phyloP scores from a whole-genome alignment of 2,797 vertebrate species.

The Myotis vivesi region DNA sequence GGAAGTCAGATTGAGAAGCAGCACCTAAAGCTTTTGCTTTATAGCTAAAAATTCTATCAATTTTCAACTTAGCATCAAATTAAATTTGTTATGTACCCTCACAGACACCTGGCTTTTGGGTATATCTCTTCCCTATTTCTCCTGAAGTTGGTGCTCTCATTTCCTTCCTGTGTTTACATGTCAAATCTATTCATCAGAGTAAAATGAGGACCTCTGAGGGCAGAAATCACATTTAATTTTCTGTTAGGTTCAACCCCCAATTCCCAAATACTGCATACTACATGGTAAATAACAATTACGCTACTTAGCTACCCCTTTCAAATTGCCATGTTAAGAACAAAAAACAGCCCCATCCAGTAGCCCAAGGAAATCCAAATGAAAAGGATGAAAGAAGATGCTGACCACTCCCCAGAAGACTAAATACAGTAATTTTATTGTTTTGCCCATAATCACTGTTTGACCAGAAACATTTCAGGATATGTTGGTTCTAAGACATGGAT shows the following conservation, averaged over 20 bases:
- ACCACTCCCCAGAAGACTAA: constrained; percentile 52
- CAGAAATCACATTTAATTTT: constrained; percentile 73
- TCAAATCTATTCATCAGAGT: constrained; percentile 61
- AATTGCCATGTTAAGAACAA: constrained; percentile 55
- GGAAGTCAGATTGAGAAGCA: constrained; percentile 24
- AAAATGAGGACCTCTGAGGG: constrained; percentile 59
- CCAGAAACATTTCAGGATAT: constrained; percentile 56
- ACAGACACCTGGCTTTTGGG: background rate
- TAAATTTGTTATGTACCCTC: constrained; percentile 1
- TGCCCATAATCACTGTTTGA: constrained; percentile 61
- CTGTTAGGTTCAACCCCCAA: constrained; percentile 44
- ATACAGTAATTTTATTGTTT: constrained; percentile 59
- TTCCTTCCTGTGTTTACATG: constrained; percentile 65
- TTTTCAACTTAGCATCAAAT: constrained; percentile 18
- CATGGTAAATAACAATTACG: constrained; percentile 66
- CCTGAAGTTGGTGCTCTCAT: background rate
- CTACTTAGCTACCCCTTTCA: constrained; percentile 63
- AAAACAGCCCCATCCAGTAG: constrained; percentile 54
- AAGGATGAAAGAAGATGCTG: constrained; percentile 60
- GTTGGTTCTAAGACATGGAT: constrained; percentile 56
- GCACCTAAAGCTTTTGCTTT: background rate
- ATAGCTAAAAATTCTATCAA: background rate
- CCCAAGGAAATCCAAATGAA: constrained; percentile 61
- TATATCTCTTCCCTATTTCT: background rate
- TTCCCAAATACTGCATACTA: constrained; percentile 42